A percentile compares a stretch with the other conserved stretches of the same genome.
Conservation (phyloP, 2,888 invertebrate genomes). For the Germaria angustata region DNA sequence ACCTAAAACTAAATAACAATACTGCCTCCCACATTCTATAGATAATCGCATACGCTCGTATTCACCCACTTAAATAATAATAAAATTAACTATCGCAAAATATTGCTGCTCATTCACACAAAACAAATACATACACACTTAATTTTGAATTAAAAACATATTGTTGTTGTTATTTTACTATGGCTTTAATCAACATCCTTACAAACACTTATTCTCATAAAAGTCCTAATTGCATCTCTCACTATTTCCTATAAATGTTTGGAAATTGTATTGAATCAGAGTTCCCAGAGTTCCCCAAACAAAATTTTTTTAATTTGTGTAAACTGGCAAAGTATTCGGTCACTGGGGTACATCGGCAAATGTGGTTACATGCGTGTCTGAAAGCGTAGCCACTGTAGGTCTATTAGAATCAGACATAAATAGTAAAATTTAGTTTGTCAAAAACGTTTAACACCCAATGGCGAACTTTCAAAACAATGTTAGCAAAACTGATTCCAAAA, state of each 20-base stretch:
- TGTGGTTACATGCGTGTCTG: too few relatives aligned
- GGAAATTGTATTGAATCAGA: neutral
- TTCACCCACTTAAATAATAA: neutral
- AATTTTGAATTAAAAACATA: neutral
- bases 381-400: too few relatives aligned
- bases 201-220: constrained; percentile 8
- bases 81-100: neutral
- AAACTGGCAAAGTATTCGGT: too few relatives aligned
- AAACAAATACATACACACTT: neutral
- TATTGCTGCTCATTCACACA: neutral
- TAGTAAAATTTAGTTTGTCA: too few relatives aligned
- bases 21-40: neutral
- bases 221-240: neutral
- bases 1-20: neutral
- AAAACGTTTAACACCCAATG: too few relatives aligned
- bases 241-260: neutral
- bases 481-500: too few relatives aligned
- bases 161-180: neutral
- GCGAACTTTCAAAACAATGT: too few relatives aligned
- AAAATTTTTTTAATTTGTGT: too few relatives aligned
- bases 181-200: neutral
- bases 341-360: too few relatives aligned
- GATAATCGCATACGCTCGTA: neutral
- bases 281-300: too few relatives aligned
- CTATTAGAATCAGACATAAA: too few relatives aligned